A percentile compares a stretch with the other conserved stretches of the same genome.
Conservation (phyloP, 2,888 invertebrate genomes). For the Gymnosoma rotundatum region DNA sequence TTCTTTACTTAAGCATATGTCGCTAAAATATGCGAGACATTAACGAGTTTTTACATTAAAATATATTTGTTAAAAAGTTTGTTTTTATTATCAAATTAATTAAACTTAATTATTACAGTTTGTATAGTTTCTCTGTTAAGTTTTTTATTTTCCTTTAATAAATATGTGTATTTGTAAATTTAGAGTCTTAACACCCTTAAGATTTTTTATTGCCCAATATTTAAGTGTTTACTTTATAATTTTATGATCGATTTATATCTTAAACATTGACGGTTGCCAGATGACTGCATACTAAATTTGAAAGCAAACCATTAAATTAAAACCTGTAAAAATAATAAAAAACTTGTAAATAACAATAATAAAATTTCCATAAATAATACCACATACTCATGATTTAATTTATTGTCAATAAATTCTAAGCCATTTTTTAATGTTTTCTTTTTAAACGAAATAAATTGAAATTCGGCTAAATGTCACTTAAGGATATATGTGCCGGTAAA, state of each 20-base stretch:
- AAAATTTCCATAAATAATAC: not conserved
- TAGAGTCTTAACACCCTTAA: slow-evolving; percentile 61
- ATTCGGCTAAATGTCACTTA: too few relatives aligned
- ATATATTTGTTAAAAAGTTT: slow-evolving; percentile 8
- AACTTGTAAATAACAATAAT: not conserved
- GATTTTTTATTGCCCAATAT: slow-evolving; percentile 62
- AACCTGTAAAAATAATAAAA: not conserved
- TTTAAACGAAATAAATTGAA: too few relatives aligned
- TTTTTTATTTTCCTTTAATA: not conserved
- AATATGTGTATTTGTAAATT: slow-evolving; percentile 59
- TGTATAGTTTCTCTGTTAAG: not conserved
- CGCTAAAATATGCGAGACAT: too few relatives aligned
- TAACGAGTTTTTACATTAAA: too few relatives aligned
- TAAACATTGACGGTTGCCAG: slow-evolving; percentile 6
- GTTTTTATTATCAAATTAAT: slow-evolving; percentile 48
- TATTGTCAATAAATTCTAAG: too few relatives aligned
- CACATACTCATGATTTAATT: too few relatives aligned
- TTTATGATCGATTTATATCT: slow-evolving; percentile 51
- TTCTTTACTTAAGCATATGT: too few relatives aligned
- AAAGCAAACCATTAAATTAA: slow-evolving; percentile 3
- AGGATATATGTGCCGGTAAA: too few relatives aligned
- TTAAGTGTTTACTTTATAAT: slow-evolving; percentile 56
- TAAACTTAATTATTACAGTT: slow-evolving; percentile 58
- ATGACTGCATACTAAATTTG: slow-evolving; percentile 23
- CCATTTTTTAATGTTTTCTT: too few relatives aligned